Evolutionary conservation across 1,140 invertebrate species (phyloP).

Genomic region (Nasonia vitripennis): DNA sequence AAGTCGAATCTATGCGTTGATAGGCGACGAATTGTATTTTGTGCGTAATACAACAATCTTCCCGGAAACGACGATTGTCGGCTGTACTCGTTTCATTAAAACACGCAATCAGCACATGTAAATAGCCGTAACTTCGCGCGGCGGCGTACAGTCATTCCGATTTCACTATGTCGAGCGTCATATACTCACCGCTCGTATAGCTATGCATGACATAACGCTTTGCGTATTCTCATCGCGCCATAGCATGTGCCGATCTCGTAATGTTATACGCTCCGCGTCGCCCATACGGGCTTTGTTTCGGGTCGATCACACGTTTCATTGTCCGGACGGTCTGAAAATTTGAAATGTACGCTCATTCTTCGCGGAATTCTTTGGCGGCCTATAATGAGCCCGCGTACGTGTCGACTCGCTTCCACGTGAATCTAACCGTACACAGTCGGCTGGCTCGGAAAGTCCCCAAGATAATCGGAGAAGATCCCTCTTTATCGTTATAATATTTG

Average conservation of each 20-base stretch:
- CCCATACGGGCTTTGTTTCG: not conserved
- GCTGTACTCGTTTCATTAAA: not conserved
- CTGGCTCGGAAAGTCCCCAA: too few species aligned
- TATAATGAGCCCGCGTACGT: too few species aligned
- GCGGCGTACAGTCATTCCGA: not conserved
- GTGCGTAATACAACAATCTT: not conserved
- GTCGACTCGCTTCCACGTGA: too few species aligned
- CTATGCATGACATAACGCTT: not conserved
- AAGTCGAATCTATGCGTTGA: not conserved
- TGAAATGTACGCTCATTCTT: not conserved
- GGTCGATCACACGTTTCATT: not conserved
- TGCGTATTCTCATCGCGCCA: not conserved
- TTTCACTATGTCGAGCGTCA: too few species aligned
- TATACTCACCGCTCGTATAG: too few species aligned
- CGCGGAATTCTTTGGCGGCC: too few species aligned
- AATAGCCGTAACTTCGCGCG: not conserved
- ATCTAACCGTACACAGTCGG: too few species aligned
- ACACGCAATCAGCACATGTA: not conserved
- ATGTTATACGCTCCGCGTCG: not conserved
- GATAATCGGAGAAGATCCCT: not conserved
- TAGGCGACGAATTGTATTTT: too few species aligned
- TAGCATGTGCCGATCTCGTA: not conserved
- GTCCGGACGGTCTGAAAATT: not conserved
- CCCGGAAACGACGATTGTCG: not conserved
- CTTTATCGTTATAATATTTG: constrained; percentile 29